Evolutionary conservation across 2,888 invertebrate species (phyloP), one percentile per base, ranked within the genome.

Genomic region (Drosophila subsilvestris): DNA sequence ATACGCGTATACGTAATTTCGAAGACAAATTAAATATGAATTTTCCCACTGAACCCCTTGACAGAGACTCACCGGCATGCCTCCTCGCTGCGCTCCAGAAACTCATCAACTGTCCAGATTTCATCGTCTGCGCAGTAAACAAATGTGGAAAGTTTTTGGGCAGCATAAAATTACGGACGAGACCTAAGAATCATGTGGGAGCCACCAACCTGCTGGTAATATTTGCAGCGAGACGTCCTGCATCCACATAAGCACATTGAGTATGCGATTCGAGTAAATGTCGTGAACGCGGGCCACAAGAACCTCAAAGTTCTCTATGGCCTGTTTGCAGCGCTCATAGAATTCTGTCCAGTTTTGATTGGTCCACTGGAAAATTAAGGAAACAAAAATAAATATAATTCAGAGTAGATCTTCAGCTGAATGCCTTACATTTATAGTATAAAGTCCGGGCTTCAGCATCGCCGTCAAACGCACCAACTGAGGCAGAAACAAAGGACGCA

Each of bases 221-320:
- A 95, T 94, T 79, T 97, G 95, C 56, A 98, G 93, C 0, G 95
- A 94, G n/a, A 97, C 95, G 57, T 95, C 95, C 89, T 97, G 96
- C 97, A 98, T 98, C 75, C 96, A 96, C 67, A 95, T 94, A 32
- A 98, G 93, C 32, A 98, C 97, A 89, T 97, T 96, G 65, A 98
- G 94, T 77, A 98, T 98, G 88, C 98, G 95, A 91, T 98, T 98
- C 4, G 95, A 95, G 89, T 98, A 97, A 67, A 98, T 96, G 90
- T 98, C 98, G 85, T 97, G 97, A 5, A 98, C 96, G 79, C 97
- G 94, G 14, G 95, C 95, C 9, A 95, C 94, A 79, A 95, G 90
- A 17, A 94, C 94, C 79, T 97, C 97, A 89, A 98, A 97, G 62
- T 95, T 95, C 76, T 95, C 94, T 25, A 98, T 95, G 20, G 96